A percentile compares a stretch with the other conserved stretches of the same genome.
These are phyloP conservation scores for Polymixis lichenea DNA, from an alignment of 2,888 invertebrate genomes.

Conservation along the genomic window DNA sequence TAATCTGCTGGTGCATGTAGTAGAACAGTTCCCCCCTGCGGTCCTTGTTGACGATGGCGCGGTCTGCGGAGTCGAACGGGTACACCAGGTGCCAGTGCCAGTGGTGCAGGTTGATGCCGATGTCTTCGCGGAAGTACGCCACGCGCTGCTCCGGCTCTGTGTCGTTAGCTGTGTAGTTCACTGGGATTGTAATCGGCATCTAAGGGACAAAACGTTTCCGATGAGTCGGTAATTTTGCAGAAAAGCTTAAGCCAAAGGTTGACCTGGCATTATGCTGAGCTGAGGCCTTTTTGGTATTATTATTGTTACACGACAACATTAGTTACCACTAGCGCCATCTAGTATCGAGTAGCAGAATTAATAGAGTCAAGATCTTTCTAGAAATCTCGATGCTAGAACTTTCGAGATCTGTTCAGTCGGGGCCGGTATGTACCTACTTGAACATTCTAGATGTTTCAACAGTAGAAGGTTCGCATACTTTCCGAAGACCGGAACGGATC, in stretches of 20 bases:
- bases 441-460: too few species aligned
- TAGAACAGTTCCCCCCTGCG: constrained; percentile 95
- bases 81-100: constrained; percentile 98
- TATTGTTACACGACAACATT: too few species aligned
- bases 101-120: constrained; percentile 96
- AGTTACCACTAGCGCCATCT: too few species aligned
- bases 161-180: constrained; percentile 94
- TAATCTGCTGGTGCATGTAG: constrained; percentile 94
- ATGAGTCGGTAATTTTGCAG: neutral
- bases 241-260: neutral
- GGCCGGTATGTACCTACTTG: too few species aligned
- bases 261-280: neutral
- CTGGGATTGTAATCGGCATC: constrained; percentile 93
- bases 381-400: too few species aligned
- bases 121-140: constrained; percentile 96
- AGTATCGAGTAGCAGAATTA: too few species aligned
- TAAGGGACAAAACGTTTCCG: constrained; percentile 66
- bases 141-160: constrained; percentile 94
- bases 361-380: too few species aligned
- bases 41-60: constrained; percentile 92
- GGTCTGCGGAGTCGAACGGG: constrained; percentile 92
- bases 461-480: too few species aligned
- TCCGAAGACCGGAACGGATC: too few species aligned
- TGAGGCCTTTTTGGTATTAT: too few species aligned
- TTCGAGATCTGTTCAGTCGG: too few species aligned